phyloP scores from a whole-genome alignment of 1,140 invertebrate species.

The Polyergus mexicanus region DNA sequence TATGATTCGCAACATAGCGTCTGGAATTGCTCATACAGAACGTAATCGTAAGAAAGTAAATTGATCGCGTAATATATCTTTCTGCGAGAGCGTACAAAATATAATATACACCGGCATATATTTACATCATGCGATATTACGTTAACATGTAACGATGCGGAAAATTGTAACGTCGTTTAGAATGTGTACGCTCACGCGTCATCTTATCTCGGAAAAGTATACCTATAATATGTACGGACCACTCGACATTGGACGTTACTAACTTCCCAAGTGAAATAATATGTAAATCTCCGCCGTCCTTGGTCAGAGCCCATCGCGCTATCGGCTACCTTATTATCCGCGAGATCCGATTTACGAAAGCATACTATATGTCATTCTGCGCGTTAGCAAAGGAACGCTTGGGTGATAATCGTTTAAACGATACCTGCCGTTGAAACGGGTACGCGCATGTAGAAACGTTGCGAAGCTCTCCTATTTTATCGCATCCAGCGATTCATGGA shows the following conservation, averaged over 20 bases:
- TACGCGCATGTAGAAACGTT: not conserved
- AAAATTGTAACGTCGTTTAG: constrained; percentile 60
- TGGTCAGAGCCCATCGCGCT: constrained; percentile 51
- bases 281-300: constrained; percentile 53
- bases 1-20: constrained; percentile 39
- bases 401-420: constrained; percentile 67
- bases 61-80: constrained; percentile 60
- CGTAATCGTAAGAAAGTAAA: constrained; percentile 49
- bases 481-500: not conserved
- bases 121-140: constrained; percentile 39
- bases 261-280: constrained; percentile 40
- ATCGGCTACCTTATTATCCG: constrained; percentile 64
- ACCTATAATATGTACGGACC: not conserved
- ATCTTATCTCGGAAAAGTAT: constrained; percentile 48
- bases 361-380: constrained; percentile 52
- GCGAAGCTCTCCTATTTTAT: constrained; percentile 32
- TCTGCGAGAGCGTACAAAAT: constrained; percentile 31
- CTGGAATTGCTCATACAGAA: constrained; percentile 30
- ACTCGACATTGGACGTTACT: not conserved
- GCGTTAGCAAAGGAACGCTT: constrained; percentile 61
- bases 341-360: constrained; percentile 66
- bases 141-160: constrained; percentile 58
- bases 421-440: constrained; percentile 66
- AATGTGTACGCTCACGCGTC: constrained; percentile 18
- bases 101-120: constrained; percentile 17